These are phyloP conservation scores for Dipus sagitta DNA, from an alignment of 2,797 vertebrate genomes.

Conservation along the genomic window DNA sequence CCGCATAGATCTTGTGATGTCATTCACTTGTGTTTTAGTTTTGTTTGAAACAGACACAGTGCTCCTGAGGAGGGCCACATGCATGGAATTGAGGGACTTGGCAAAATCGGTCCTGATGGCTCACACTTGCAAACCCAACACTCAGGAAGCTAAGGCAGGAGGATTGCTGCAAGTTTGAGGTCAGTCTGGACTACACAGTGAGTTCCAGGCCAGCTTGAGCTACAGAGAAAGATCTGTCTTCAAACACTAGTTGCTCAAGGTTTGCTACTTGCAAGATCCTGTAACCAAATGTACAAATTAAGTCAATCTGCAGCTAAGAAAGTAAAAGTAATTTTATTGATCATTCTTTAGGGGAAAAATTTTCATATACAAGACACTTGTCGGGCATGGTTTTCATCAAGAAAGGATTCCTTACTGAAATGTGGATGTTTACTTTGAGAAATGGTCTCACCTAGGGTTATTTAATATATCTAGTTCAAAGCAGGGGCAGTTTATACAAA, in stretches of 20 bases:
- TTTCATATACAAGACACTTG: not conserved
- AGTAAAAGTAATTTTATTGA: conserved; percentile 16
- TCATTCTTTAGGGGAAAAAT: conserved; percentile 22
- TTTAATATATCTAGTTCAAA: not conserved
- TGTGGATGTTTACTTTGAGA: conserved; percentile 26
- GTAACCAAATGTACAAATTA: not conserved
- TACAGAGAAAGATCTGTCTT: not conserved
- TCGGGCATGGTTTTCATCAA: conserved; percentile 28
- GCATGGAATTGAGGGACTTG: not conserved
- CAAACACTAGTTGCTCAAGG: not conserved
- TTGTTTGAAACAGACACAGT: not conserved
- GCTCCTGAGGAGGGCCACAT: not conserved
- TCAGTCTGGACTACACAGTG: not conserved
- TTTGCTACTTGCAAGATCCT: not conserved
- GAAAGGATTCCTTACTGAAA: not conserved
- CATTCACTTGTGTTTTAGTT: not conserved
- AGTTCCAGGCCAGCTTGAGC: not conserved
- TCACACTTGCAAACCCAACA: not conserved
- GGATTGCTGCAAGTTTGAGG: not conserved
- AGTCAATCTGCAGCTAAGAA: conserved; percentile 28
- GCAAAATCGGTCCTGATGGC: not conserved
- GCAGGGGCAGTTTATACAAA: conserved; percentile 16
- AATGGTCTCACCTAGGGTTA: conserved; percentile 45
- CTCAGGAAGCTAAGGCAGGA: not conserved
- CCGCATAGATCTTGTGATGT: not conserved